Conservation (phyloP, 2,113 vertebrate species). For the Microcebus tavaratra region DNA sequence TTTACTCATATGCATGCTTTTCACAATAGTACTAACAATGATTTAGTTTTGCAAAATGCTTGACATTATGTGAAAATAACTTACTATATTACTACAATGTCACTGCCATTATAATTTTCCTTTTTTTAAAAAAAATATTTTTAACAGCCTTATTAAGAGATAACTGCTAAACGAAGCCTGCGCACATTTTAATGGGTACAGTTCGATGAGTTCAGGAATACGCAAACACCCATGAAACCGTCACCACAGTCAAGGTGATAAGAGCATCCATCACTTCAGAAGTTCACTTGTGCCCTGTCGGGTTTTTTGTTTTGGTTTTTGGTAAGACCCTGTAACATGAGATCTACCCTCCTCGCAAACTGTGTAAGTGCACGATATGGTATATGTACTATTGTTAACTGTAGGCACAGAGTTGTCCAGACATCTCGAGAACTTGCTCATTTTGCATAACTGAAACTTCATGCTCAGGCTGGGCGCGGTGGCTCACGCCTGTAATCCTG, state of each 20-base stretch:
- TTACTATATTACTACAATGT: background rate
- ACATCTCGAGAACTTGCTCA: background rate
- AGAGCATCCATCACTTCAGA: too few relatives aligned
- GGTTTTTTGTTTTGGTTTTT: background rate
- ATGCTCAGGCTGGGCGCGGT: background rate
- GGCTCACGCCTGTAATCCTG: too few relatives aligned
- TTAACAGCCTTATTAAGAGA: background rate
- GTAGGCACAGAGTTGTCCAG: background rate
- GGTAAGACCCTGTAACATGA: background rate
- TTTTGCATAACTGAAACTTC: background rate
- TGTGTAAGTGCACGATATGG: too few relatives aligned
- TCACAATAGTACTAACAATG: background rate
- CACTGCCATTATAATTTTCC: background rate
- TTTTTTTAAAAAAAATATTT: background rate
- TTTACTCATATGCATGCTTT: background rate
- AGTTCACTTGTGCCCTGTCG: background rate
- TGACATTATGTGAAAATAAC: background rate
- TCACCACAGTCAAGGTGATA: too few relatives aligned
- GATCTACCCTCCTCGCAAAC: background rate
- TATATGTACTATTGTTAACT: too few relatives aligned
- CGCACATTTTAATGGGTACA: too few relatives aligned
- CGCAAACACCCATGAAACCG: fast-evolving
- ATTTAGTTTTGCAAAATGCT: background rate
- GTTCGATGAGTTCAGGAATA: too few relatives aligned
- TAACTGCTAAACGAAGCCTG: background rate